Conservation (phyloP, 37 sponge, comb jelly and placozoan species). For the Bolinopsis microptera region DNA sequence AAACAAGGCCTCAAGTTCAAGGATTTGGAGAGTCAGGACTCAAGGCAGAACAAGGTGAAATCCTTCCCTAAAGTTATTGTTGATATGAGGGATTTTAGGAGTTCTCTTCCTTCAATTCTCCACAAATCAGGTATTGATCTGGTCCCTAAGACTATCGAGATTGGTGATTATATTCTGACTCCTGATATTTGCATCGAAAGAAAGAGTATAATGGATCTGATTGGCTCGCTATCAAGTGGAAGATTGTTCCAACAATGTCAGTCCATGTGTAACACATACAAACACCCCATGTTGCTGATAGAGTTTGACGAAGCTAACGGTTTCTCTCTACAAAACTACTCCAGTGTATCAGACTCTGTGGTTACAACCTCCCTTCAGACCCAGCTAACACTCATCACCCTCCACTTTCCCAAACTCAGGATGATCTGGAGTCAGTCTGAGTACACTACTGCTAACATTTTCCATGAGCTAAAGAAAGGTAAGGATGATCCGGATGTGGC, state of each 20-base stretch:
- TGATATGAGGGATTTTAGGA: conserved; percentile 93
- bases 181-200: conserved; percentile 98
- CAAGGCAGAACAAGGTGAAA: background rate
- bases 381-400: conserved; percentile 85
- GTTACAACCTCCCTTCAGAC: conserved; percentile 67
- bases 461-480: conserved; percentile 82
- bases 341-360: background rate
- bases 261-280: conserved; percentile 86
- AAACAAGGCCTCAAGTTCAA: conserved; percentile 5
- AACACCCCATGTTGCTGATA: conserved; percentile 83
- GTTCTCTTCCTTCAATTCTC: conserved; percentile 88
- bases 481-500: conserved; percentile 78
- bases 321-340: conserved; percentile 83
- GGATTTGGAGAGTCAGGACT: conserved; percentile 7
- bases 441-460: conserved; percentile 85
- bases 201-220: conserved; percentile 91
- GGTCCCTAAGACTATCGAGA: conserved; percentile 87
- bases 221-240: conserved; percentile 89
- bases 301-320: conserved; percentile 85
- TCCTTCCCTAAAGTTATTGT: conserved; percentile 76
- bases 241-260: conserved; percentile 89
- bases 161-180: conserved; percentile 96
- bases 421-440: conserved; percentile 87
- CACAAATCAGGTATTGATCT: conserved; percentile 93
- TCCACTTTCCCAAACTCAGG: conserved; percentile 92